phyloP scores from a whole-genome alignment of 35 echinoderm and acorn worm genomes.

The Apostichopus japonicus region DNA sequence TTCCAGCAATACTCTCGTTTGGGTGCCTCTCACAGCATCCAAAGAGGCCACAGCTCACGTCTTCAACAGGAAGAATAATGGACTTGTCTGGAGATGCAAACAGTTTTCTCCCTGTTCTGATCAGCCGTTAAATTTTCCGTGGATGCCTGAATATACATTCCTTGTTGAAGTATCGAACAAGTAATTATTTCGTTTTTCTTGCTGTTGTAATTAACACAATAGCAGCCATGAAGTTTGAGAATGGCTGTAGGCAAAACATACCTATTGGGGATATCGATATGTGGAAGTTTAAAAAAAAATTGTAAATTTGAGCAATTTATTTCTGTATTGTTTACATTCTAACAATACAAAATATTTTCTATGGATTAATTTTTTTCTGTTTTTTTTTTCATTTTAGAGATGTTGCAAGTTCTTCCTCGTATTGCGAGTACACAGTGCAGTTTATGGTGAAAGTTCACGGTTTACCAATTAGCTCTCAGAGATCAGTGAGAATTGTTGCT shows the following conservation, averaged over 20 bases:
- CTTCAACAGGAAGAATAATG: constrained; percentile 9
- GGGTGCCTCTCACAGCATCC: background rate
- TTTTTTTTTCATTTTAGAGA: constrained; percentile 41
- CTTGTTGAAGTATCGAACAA: constrained; percentile 45
- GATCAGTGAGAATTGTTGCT: constrained; percentile 41
- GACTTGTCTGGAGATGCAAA: constrained; percentile 35
- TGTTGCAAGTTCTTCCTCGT: constrained; percentile 19
- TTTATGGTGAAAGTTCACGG: constrained; percentile 71
- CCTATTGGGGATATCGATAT: too few relatives aligned
- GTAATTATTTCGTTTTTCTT: background rate
- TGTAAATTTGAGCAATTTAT: too few relatives aligned
- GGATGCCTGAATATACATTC: constrained; percentile 43
- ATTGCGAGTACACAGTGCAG: constrained; percentile 67
- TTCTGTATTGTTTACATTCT: too few relatives aligned
- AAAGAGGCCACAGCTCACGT: background rate
- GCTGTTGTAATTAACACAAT: too few relatives aligned
- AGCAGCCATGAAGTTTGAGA: too few relatives aligned
- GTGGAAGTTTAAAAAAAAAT: too few relatives aligned
- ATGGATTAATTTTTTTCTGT: background rate
- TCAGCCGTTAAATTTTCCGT: background rate
- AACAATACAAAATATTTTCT: too few relatives aligned
- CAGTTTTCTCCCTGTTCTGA: constrained; percentile 50
- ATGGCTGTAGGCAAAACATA: background rate
- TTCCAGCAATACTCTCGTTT: constrained; percentile 30
- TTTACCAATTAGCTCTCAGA: constrained; percentile 8